phyloP scores from a whole-genome alignment of 2,797 vertebrate genomes.

The Oceanodroma leucorhoa region DNA sequence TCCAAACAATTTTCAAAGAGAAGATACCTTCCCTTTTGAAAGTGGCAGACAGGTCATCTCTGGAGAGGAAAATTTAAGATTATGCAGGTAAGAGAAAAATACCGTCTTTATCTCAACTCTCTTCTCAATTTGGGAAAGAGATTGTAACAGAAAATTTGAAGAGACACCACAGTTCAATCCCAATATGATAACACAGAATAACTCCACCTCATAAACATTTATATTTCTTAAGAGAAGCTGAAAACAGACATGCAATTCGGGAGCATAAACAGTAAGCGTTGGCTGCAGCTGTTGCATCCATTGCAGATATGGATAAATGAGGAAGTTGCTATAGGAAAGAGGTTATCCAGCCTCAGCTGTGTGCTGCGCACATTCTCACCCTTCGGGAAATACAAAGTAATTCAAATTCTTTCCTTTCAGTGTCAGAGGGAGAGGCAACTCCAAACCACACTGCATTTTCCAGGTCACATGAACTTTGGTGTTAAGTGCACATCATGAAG shows the following conservation, averaged over 20 bases:
- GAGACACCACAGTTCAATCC: background rate
- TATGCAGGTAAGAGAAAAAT: background rate
- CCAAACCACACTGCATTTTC: background rate
- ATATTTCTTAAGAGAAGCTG: background rate
- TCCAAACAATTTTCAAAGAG: background rate
- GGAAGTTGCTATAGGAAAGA: background rate
- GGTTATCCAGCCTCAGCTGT: background rate
- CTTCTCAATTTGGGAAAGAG: background rate
- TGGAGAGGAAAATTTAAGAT: background rate
- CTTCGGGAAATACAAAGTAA: background rate
- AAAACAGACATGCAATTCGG: background rate
- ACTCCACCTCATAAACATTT: background rate
- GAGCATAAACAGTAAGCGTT: background rate
- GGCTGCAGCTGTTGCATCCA: background rate
- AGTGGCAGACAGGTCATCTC: background rate
- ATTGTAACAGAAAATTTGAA: background rate
- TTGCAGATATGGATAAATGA: background rate
- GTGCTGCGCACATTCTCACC: background rate
- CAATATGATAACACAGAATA: background rate
- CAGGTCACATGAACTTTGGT: background rate
- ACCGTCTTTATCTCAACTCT: background rate
- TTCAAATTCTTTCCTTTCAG: background rate
- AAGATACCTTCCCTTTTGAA: background rate
- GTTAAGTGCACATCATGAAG: background rate
- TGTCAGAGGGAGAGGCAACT: background rate